A percentile compares a stretch with the other conserved stretches of the same genome.
phyloP scores from a whole-genome alignment of 2,113 vertebrate genomes.

The Strix uralensis region DNA sequence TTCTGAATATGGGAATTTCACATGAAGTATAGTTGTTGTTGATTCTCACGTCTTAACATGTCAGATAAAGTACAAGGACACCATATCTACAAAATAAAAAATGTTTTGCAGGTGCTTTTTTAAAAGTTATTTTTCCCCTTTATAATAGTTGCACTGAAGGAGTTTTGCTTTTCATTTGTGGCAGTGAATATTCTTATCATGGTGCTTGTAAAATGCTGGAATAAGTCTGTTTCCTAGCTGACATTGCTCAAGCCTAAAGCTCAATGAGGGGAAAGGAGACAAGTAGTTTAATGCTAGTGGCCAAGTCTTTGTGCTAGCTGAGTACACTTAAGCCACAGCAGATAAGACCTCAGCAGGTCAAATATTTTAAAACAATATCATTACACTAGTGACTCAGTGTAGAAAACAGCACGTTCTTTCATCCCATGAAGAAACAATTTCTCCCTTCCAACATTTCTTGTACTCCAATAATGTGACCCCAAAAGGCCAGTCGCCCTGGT shows the following conservation, averaged over 20 bases:
- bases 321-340: neutral
- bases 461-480: neutral
- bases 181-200: neutral
- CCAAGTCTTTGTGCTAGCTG: conserved; percentile 1
- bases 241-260: neutral
- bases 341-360: conserved; percentile 16
- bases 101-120: neutral
- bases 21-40: neutral
- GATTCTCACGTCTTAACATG: neutral
- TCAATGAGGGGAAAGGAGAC: neutral
- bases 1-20: neutral
- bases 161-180: neutral
- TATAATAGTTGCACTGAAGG: neutral
- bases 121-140: neutral
- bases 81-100: neutral
- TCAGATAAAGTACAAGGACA: neutral
- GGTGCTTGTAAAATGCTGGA: neutral
- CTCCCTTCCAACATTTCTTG: neutral
- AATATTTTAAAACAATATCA: conserved; percentile 7
- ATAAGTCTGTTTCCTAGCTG: neutral
- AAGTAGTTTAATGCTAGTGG: neutral
- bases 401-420: neutral
- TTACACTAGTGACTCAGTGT: neutral
- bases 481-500: neutral
- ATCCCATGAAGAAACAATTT: neutral